A percentile compares a stretch with the other conserved stretches of the same genome.
phyloP scores from a whole-genome alignment of 1,140 invertebrate species.

The Bombus waltoni region DNA sequence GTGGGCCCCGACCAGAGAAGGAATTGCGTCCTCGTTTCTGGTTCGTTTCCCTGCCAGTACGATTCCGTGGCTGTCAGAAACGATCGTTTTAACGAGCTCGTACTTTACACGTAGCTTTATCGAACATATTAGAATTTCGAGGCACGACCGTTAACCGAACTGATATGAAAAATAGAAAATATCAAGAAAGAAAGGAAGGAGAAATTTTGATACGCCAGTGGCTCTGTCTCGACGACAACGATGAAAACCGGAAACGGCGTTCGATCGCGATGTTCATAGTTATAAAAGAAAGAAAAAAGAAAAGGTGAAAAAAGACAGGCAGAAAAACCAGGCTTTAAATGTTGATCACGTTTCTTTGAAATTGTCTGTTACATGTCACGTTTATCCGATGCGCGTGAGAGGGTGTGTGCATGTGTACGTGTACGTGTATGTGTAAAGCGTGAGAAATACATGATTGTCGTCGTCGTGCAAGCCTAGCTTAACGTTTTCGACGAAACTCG shows the following conservation, averaged over 20 bases:
- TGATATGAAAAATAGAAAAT: neutral
- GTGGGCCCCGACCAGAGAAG: neutral
- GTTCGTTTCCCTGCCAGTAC: neutral
- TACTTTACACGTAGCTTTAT: neutral
- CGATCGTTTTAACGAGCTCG: constrained; percentile 1
- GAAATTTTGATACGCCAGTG: neutral
- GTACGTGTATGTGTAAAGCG: neutral
- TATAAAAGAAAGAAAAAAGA: neutral
- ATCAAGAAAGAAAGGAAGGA: neutral
- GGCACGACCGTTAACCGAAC: neutral
- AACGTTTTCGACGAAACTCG: constrained; percentile 27
- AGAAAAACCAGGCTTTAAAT: constrained; percentile 19
- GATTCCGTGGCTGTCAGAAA: neutral
- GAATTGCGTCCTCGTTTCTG: neutral
- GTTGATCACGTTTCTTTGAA: constrained; percentile 30
- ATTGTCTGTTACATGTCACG: constrained; percentile 13
- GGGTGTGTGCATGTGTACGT: neutral
- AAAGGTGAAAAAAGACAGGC: neutral
- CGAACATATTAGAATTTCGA: constrained; percentile 3
- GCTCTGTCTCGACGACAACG: neutral
- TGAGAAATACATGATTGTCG: neutral
- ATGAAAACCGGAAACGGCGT: neutral
- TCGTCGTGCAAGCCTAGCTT: constrained; percentile 26
- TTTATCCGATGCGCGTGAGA: neutral
- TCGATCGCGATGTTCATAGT: neutral